Base-by-base conservation (phyloP, 2,113 vertebrate species). In the Salvelinus sp. region DNA sequence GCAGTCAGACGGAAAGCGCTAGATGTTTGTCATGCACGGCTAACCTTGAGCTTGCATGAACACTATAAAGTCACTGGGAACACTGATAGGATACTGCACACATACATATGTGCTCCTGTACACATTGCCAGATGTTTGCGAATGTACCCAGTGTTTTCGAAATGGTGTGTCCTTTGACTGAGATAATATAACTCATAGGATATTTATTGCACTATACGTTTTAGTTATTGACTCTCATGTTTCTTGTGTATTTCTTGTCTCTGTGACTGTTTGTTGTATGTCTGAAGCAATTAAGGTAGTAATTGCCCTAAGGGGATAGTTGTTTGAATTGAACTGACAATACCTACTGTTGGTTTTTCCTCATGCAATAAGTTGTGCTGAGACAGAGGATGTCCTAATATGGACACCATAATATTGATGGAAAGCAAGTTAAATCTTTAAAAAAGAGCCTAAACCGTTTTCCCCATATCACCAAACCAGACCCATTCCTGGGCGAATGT, bases 11-110 rank as follows among this genome's bases (percentile, higher is more conserved):
- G 57, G 62, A 47, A 85, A 79, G 28, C 7, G 38, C 38, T 44
- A 2, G 38, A 44, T 44, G 60, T 4, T 63, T 66, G 5, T 63
- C 62, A 20, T 50, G 73, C 33, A 22, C 50, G 10, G 65, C 69
- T 78, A 75, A 75, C 81, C 84, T 82, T 86, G 82, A 70, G 64
- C 50, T 74, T 78, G 68, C 71, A 74, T 69, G 67, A 84, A 74
- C 76, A n/a, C 70, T 72, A 74, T 66, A 60, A 78, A 81, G 63
- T 48, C 30, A 27, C 4, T 3, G 6, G 33, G 70, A 62, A 76
- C 80, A 81, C 64, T 79, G 84, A 83, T 82, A 88, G 79, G 79
- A 80, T 69, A 78, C 44, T 20, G 30, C 44, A 38, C 65, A 70
- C 76, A 60, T 70, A 60, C 1, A 9, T 33, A 33, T 48, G 22